Evolutionary conservation across 2,113 vertebrate species (phyloP).

Genomic region (Semicossyphus pulcher): DNA sequence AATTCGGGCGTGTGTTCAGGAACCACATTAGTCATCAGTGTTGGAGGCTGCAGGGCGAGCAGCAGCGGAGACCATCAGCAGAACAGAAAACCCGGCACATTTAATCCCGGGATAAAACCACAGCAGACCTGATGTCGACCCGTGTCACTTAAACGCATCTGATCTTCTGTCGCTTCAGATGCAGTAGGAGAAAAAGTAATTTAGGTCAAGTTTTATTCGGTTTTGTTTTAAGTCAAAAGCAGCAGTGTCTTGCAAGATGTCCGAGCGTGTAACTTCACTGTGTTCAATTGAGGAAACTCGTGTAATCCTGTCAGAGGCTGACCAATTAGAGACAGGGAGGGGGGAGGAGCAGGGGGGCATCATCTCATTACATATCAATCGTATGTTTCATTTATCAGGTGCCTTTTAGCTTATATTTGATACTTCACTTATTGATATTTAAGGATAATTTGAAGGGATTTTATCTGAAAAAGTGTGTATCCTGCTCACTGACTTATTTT

Average conservation of each 20-base stretch:
- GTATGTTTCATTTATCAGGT: neutral
- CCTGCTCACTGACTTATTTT: too few relatives aligned
- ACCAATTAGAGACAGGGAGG: conserved; percentile 67
- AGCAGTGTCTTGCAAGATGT: conserved; percentile 10
- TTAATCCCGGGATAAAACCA: conserved; percentile 22
- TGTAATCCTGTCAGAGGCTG: conserved; percentile 64
- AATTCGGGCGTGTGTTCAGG: conserved; percentile 37
- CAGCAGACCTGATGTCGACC: conserved; percentile 5
- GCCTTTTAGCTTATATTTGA: neutral
- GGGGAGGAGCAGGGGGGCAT: conserved; percentile 7
- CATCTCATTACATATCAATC: conserved; percentile 37
- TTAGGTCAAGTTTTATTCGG: neutral
- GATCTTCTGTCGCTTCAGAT: neutral
- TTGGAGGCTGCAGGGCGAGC: conserved; percentile 24
- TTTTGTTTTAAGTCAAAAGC: neutral
- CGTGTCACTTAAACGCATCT: conserved; percentile 10
- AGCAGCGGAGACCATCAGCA: conserved; percentile 7
- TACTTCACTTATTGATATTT: too few relatives aligned
- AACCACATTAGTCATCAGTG: conserved; percentile 46
- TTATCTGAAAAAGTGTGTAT: too few relatives aligned
- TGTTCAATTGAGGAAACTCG: conserved; percentile 73
- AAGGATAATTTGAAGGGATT: too few relatives aligned
- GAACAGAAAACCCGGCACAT: conserved; percentile 14
- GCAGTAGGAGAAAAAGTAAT: neutral
- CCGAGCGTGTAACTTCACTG: conserved; percentile 45